These are phyloP conservation scores for Myocastor coypus DNA, from an alignment of 2,113 vertebrate genomes.

Conservation along the genomic window DNA sequence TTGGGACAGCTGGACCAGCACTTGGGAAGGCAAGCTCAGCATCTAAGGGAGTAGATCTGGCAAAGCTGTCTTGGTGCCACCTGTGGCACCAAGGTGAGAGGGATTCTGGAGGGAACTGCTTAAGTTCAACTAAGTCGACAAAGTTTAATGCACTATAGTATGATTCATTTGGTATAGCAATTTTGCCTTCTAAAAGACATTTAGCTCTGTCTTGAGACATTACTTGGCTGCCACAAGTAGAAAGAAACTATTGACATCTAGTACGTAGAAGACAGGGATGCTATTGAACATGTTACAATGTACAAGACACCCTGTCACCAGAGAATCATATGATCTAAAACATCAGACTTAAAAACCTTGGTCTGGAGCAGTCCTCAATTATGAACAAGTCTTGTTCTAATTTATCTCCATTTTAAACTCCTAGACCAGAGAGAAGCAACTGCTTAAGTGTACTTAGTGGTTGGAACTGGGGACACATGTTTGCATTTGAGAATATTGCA, in stretches of 20 bases:
- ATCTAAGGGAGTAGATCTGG: background rate
- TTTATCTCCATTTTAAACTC: conserved; percentile 12
- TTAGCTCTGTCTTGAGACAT: background rate
- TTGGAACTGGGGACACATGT: background rate
- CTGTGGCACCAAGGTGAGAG: background rate
- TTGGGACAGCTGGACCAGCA: background rate
- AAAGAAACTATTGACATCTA: background rate
- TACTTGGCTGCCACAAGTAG: background rate
- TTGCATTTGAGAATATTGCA: conserved; percentile 25
- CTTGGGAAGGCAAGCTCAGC: background rate
- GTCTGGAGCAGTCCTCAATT: background rate
- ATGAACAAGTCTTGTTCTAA: background rate
- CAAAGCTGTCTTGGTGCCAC: background rate
- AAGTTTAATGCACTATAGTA: background rate
- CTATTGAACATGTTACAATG: background rate
- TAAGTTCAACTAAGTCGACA: background rate
- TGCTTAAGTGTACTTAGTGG: background rate
- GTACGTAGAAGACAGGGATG: background rate
- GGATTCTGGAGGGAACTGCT: background rate
- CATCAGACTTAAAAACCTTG: background rate
- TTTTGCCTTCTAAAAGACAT: background rate
- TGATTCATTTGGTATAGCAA: background rate
- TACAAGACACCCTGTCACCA: background rate
- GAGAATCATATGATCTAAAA: background rate
- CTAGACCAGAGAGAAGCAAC: background rate